Evolutionary conservation across 2,888 invertebrate species (phyloP).

Genomic region (Lycaena phlaeas): DNA sequence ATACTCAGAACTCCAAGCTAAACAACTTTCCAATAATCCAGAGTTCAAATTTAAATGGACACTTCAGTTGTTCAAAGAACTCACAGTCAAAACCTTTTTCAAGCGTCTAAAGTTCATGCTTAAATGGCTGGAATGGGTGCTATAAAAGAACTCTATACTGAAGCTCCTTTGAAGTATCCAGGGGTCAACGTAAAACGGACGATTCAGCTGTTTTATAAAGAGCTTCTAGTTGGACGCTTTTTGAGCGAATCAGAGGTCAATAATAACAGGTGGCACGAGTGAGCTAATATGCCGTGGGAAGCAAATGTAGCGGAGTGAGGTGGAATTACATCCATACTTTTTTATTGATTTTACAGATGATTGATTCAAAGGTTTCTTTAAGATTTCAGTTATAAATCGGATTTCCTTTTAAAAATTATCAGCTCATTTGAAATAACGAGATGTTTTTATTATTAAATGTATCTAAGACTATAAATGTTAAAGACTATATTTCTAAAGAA

Average conservation of each 20-base stretch:
- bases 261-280: neutral
- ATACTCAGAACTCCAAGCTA: constrained; percentile 8
- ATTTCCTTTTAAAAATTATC: no score
- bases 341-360: neutral
- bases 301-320: neutral
- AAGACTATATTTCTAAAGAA: no score
- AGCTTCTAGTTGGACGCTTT: neutral
- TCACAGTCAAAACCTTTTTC: neutral
- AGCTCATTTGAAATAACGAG: no score
- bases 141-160: no score
- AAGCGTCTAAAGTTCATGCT: neutral
- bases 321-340: neutral
- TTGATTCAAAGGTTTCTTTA: neutral
- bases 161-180: no score
- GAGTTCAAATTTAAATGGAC: neutral
- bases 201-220: neutral
- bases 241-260: neutral
- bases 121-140: neutral
- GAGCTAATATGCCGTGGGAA: neutral
- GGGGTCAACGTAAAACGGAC: neutral
- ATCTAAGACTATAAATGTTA: no score
- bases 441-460: no score
- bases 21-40: neutral
- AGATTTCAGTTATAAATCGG: no score
- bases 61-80: no score